Evolutionary conservation across 2,797 vertebrate genomes (phyloP), one percentile per base, ranked within the genome.

Genomic region (Falco peregrinus): DNA sequence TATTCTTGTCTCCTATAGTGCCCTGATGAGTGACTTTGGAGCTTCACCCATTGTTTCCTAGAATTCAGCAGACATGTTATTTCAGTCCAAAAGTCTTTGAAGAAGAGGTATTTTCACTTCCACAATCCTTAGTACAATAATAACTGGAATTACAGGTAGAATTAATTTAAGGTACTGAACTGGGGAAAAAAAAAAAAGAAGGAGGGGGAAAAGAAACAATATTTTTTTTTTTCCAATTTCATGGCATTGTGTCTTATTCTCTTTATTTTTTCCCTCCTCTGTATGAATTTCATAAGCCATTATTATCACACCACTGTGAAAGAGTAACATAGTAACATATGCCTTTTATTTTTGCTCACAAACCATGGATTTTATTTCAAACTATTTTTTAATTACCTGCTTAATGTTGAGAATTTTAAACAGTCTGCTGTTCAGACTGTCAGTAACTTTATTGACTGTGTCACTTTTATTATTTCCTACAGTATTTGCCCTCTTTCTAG

Each of bases 391-490:
- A 89, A 3, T n/a, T 82, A 20, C 19, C 94, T 68, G 16, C 48
- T 94, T 90, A 85, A 84, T n/a, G 14, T 41, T 90, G 45, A 91
- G 54, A 93, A 79, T 79, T 92, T 79, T 54, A 91, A 92, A 39
- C 6, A 76, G 3, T 37, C 10, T 78, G 7, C 29, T 54, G 16
- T 70, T 91, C 21, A 75, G 35, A 81, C 39, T 56, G 31, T 31
- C 5, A 80, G 5, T 54, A 68, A 19, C 26, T 84, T 86, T 67
- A 73, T 17, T 87, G 26, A 33, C 16, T 61, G 10, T 51, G 28
- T 85, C 12, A 65, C 10, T 77, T 90, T 82, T 64, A 84, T 67
- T 63, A 39, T 81, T 73, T 71, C 28, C 26, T 86, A 29, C 10
- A 37, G 22, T 51, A 85, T 80, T 84, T 87, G 35, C 65, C 45